Percentiles rank a stretch among this genome's conserved stretches.
Evolutionary conservation across 1,140 invertebrate genomes (phyloP).

Genomic region (Tetramorium parvispinum): DNA sequence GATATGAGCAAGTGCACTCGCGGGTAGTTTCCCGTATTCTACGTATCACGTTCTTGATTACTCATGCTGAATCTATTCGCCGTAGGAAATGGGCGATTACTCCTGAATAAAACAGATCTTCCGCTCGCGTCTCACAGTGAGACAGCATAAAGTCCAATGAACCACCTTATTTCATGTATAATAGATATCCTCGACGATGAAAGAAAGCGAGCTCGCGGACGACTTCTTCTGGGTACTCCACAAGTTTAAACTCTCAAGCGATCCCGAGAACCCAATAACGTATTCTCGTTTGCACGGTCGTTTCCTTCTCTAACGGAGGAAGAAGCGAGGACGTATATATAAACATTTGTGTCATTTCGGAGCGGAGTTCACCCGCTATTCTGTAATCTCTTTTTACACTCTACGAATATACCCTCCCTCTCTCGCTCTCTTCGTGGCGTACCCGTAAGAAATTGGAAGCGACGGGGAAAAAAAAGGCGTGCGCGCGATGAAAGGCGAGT

Average conservation of each 20-base stretch:
- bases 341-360: slow-evolving; percentile 27
- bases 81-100: slow-evolving; percentile 34
- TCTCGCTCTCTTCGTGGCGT: background rate
- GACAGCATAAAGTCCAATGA: slow-evolving; percentile 5
- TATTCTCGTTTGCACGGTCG: background rate
- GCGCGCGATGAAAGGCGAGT: slow-evolving; percentile 51
- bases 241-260: slow-evolving; percentile 12
- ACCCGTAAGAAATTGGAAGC: slow-evolving; percentile 43
- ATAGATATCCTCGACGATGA: slow-evolving; percentile 27
- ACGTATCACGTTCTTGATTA: slow-evolving; percentile 25
- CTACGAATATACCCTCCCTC: background rate
- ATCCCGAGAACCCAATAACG: background rate
- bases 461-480: background rate
- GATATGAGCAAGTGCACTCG: background rate
- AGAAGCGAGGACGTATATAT: slow-evolving; percentile 9
- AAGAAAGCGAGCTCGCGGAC: too few relatives aligned
- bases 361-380: background rate
- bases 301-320: background rate
- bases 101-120: slow-evolving; percentile 48
- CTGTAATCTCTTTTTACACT: slow-evolving; percentile 22
- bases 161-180: slow-evolving; percentile 36
- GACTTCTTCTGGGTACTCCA: background rate
- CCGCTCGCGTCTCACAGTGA: background rate
- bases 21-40: background rate
- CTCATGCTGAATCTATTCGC: background rate